These are phyloP conservation scores for Osmerus mordax DNA, from an alignment of 2,113 vertebrate genomes.

Conservation along the genomic window DNA sequence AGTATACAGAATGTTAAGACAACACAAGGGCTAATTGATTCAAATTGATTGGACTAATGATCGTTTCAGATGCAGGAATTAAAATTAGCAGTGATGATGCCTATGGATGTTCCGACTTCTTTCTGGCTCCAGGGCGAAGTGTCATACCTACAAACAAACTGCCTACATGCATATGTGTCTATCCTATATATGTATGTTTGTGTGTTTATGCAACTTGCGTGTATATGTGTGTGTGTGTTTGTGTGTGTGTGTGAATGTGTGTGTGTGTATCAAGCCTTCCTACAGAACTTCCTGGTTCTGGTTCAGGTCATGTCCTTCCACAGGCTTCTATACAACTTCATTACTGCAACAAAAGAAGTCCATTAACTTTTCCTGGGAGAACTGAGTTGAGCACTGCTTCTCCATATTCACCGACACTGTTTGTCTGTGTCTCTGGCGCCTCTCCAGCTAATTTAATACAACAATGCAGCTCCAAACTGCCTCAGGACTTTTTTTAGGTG, in stretches of 20 bases:
- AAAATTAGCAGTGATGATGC: conserved; percentile 51
- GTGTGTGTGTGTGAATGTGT: neutral
- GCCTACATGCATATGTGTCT: neutral
- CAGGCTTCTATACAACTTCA: conserved; percentile 72
- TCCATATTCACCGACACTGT: conserved; percentile 61
- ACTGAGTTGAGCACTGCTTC: conserved; percentile 72
- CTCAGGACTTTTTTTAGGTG: conserved; percentile 69
- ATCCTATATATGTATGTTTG: conserved; percentile 3
- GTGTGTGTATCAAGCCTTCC: neutral
- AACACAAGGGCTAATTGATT: conserved; percentile 44
- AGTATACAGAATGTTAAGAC: too few species aligned
- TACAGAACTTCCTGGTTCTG: conserved; percentile 21
- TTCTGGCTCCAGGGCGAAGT: neutral
- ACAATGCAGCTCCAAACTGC: conserved; percentile 74
- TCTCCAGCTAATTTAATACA: conserved; percentile 81
- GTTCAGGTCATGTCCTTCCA: conserved; percentile 62
- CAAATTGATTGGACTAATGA: conserved; percentile 75
- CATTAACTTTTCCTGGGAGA: conserved; percentile 73
- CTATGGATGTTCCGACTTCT: conserved; percentile 30
- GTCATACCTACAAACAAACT: neutral
- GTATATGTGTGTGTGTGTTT: neutral
- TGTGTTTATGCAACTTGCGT: neutral
- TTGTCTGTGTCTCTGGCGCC: conserved; percentile 73
- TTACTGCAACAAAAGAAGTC: conserved; percentile 79
- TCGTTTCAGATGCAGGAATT: conserved; percentile 59